Conservation (phyloP, 2,888 invertebrate genomes). For the Cephalotes varians region DNA sequence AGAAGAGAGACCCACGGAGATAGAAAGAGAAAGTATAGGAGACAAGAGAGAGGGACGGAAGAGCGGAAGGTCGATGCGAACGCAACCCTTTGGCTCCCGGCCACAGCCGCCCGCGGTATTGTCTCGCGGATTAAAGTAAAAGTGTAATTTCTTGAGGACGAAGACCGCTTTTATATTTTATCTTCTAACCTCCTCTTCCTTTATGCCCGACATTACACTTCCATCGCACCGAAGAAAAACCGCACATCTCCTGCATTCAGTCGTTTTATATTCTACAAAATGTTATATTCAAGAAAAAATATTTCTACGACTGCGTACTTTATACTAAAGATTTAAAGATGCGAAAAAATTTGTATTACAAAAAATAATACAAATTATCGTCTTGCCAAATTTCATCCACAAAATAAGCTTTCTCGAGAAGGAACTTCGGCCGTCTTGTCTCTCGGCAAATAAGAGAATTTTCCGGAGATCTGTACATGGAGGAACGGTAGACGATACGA, state of each 20-base stretch:
- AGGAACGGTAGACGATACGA: conserved; percentile 48
- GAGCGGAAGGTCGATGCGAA: conserved; percentile 62
- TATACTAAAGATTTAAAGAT: conserved; percentile 4
- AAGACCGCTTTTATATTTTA: conserved; percentile 53
- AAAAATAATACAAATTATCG: neutral
- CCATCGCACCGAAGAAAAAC: neutral
- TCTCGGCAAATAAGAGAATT: conserved; percentile 36
- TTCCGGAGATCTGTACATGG: conserved; percentile 45
- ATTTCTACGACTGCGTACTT: neutral
- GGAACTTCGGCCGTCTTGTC: neutral
- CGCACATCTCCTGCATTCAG: neutral
- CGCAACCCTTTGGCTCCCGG: conserved; percentile 76
- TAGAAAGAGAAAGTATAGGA: conserved; percentile 53
- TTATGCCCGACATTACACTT: neutral
- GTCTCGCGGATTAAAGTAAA: conserved; percentile 84
- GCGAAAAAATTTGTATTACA: conserved; percentile 1
- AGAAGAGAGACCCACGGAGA: conserved; percentile 61
- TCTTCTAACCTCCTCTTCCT: conserved; percentile 36
- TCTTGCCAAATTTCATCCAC: neutral
- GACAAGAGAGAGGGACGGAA: conserved; percentile 32
- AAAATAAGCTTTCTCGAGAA: neutral
- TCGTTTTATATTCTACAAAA: conserved; percentile 10
- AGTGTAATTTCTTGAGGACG: conserved; percentile 81
- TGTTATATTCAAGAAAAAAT: neutral
- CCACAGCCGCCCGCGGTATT: conserved; percentile 73